Evolutionary conservation across 2,797 vertebrate species (phyloP).

Genomic region (Smutsia temminckii): DNA sequence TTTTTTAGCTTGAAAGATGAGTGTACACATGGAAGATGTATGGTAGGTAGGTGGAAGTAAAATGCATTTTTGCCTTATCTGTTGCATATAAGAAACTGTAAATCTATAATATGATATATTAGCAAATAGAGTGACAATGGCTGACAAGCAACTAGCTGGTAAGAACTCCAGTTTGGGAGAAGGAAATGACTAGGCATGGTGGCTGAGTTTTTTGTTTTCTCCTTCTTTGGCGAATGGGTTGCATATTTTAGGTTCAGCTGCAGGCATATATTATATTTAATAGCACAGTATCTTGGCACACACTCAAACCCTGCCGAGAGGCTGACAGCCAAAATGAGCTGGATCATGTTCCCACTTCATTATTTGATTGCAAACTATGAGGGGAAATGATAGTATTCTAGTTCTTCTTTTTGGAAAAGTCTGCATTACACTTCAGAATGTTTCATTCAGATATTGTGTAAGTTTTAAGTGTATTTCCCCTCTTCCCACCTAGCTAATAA

Average conservation of each 20-base stretch:
- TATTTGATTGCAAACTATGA: constrained; percentile 48
- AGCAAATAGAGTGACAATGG: background rate
- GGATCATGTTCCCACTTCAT: constrained; percentile 11
- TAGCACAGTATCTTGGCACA: background rate
- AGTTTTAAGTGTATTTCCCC: background rate
- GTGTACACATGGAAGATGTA: background rate
- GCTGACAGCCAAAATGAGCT: constrained; percentile 31
- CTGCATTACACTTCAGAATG: background rate
- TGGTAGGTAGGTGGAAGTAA: background rate
- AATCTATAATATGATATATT: background rate
- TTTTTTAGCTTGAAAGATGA: constrained; percentile 45
- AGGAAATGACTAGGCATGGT: background rate
- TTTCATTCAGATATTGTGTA: background rate
- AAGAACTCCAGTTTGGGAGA: background rate
- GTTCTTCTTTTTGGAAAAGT: constrained; percentile 41
- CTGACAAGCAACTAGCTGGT: background rate
- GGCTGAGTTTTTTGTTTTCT: background rate
- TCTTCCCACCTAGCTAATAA: background rate
- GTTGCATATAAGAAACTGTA: constrained; percentile 23
- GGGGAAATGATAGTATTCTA: constrained; percentile 31
- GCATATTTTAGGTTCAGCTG: constrained; percentile 16
- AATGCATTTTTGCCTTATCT: background rate
- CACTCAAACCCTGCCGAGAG: background rate
- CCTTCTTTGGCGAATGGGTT: background rate
- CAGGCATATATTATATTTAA: background rate